A percentile compares a stretch with the other conserved stretches of the same genome.
These are phyloP conservation scores for Zaprionus ghesquierei DNA, from an alignment of 1,140 invertebrate species.

Conservation along the genomic window DNA sequence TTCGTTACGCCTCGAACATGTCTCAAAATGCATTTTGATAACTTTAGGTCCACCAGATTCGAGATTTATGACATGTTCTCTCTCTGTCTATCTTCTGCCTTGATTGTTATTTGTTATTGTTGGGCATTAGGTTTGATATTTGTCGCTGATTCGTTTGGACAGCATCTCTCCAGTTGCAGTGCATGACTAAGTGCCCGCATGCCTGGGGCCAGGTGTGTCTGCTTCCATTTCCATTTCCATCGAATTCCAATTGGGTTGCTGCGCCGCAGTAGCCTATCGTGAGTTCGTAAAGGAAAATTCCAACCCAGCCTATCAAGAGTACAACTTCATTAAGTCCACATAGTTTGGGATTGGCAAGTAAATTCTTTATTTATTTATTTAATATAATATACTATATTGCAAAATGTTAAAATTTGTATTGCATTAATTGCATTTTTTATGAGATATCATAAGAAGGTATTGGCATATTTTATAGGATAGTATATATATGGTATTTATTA, in stretches of 20 bases:
- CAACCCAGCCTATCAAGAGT: too few relatives aligned
- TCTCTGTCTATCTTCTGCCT: too few relatives aligned
- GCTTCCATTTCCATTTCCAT: background rate
- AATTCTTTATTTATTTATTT: slow-evolving; percentile 3
- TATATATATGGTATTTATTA: slow-evolving; percentile 45
- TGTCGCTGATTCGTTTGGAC: slow-evolving; percentile 47
- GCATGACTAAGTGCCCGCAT: slow-evolving; percentile 71
- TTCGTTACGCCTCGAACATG: slow-evolving; percentile 74
- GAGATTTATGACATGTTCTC: slow-evolving; percentile 71
- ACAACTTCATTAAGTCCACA: background rate
- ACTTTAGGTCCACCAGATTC: slow-evolving; percentile 27
- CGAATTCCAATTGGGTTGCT: slow-evolving; percentile 2
- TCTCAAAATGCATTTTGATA: slow-evolving; percentile 59
- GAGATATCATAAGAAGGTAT: slow-evolving; percentile 70
- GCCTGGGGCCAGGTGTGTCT: background rate
- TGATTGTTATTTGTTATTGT: slow-evolving; percentile 35
- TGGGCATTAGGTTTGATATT: slow-evolving; percentile 44
- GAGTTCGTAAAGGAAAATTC: background rate
- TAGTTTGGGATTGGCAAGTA: slow-evolving; percentile 12
- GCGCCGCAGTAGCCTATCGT: background rate
- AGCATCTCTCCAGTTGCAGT: slow-evolving; percentile 1
- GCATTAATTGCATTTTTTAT: slow-evolving; percentile 16
- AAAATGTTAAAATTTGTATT: slow-evolving; percentile 64
- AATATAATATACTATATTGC: slow-evolving; percentile 46
- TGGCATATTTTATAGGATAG: slow-evolving; percentile 45